These are phyloP conservation scores for Apoda limacodes DNA, from an alignment of 2,888 invertebrate species.

Conservation along the genomic window DNA sequence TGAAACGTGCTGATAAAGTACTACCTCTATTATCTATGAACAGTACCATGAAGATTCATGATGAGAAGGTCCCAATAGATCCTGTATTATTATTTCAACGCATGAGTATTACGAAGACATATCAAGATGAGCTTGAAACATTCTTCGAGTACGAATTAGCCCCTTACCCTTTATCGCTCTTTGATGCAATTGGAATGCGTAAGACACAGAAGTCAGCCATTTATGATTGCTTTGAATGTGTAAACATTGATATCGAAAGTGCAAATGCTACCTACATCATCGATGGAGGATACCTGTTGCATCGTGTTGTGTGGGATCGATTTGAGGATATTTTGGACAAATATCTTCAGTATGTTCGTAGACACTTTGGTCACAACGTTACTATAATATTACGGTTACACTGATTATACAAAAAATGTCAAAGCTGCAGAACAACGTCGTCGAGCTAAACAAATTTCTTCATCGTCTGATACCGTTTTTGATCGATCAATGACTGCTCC, in stretches of 20 bases:
- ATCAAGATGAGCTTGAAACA: constrained; percentile 20
- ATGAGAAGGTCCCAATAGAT: constrained; percentile 26
- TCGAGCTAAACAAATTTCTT: constrained; percentile 22
- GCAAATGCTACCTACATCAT: constrained; percentile 21
- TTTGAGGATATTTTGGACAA: constrained; percentile 20
- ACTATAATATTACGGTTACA: constrained; percentile 26
- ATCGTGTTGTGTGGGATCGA: constrained; percentile 22
- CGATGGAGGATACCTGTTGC: constrained; percentile 24
- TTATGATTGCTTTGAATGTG: constrained; percentile 22
- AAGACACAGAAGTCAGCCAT: constrained; percentile 21
- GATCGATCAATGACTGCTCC: too few species aligned
- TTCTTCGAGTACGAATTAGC: constrained; percentile 24
- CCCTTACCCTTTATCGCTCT: too few species aligned
- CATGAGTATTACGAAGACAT: constrained; percentile 23
- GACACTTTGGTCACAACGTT: constrained; percentile 18
- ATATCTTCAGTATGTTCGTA: constrained; percentile 22
- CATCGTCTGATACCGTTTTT: constrained; percentile 23
- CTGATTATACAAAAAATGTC: constrained; percentile 24
- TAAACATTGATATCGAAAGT: constrained; percentile 17
- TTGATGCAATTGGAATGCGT: constrained; percentile 22
- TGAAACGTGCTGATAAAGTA: constrained; percentile 30
- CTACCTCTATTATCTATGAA: constrained; percentile 28
- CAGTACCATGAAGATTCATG: constrained; percentile 28
- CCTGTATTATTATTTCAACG: constrained; percentile 30
- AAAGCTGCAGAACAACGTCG: too few species aligned